Percentiles rank a stretch among this genome's conserved stretches.
Evolutionary conservation across 2,797 vertebrate species (phyloP).

Genomic region (Galago senegalensis): DNA sequence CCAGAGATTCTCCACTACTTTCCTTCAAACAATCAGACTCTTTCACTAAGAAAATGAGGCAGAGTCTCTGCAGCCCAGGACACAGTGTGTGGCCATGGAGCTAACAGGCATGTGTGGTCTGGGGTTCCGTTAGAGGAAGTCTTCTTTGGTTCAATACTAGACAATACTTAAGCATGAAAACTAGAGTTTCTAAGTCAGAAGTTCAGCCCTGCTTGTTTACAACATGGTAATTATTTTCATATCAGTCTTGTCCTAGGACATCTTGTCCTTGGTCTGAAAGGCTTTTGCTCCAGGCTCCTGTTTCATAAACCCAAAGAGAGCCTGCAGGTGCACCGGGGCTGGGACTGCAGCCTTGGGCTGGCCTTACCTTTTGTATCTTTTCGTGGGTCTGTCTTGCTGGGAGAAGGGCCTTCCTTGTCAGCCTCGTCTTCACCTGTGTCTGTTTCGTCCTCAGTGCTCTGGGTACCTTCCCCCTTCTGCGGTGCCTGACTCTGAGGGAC

Average conservation of each 20-base stretch:
- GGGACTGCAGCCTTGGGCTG: not conserved
- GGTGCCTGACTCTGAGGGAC: accelerated
- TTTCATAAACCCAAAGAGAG: not conserved
- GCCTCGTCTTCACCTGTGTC: not conserved
- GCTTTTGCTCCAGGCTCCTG: accelerated
- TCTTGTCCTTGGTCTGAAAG: too few species aligned
- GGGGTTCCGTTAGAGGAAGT: not conserved
- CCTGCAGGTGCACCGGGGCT: accelerated
- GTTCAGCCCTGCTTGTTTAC: not conserved
- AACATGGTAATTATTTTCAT: not conserved
- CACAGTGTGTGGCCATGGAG: not conserved
- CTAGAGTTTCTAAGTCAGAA: not conserved
- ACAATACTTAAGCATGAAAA: not conserved
- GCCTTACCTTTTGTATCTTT: slow-evolving; percentile 38
- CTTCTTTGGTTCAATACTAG: not conserved
- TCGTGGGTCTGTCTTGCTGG: not conserved
- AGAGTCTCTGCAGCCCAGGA: not conserved
- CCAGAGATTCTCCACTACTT: accelerated
- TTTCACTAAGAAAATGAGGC: not conserved
- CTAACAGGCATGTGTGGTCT: too few species aligned
- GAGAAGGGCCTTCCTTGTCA: not conserved
- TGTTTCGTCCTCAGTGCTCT: not conserved
- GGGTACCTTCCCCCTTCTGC: not conserved
- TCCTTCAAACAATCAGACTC: not conserved
- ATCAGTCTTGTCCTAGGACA: not conserved